Evolutionary conservation across 2,113 vertebrate species (phyloP).

Genomic region (Meleagris gallopavo): DNA sequence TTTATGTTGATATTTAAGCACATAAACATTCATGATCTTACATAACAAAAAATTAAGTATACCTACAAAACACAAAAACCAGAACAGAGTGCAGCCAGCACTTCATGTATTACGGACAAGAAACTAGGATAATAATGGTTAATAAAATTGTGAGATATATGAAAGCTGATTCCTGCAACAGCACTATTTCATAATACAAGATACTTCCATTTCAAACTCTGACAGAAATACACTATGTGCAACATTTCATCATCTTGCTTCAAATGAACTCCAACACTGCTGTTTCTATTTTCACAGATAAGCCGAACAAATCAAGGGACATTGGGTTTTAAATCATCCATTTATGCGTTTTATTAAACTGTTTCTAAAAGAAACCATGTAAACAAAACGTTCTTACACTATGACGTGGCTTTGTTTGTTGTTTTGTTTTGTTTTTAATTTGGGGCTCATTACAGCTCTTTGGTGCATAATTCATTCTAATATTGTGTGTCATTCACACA

Average conservation of each 20-base stretch:
- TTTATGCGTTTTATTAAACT: background rate
- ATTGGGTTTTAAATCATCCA: background rate
- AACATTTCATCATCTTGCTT: slow-evolving; percentile 27
- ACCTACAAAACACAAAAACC: slow-evolving; percentile 34
- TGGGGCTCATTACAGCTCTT: background rate
- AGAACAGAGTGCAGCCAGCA: background rate
- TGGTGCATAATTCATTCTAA: background rate
- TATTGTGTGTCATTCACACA: background rate
- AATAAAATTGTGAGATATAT: background rate
- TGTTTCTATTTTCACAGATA: slow-evolving; percentile 21
- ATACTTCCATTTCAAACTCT: slow-evolving; percentile 35
- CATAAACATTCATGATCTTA: slow-evolving; percentile 25
- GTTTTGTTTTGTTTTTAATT: background rate
- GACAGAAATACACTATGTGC: slow-evolving; percentile 29
- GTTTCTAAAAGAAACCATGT: background rate
- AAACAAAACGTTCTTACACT: slow-evolving; percentile 11
- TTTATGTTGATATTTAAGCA: slow-evolving; percentile 54
- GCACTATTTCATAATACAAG: slow-evolving; percentile 39
- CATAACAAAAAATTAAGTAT: slow-evolving; percentile 10
- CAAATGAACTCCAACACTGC: background rate
- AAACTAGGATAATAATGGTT: slow-evolving; percentile 16
- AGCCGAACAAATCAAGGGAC: slow-evolving; percentile 28
- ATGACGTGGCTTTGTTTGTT: too few relatives aligned
- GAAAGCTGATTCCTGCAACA: slow-evolving; percentile 33
- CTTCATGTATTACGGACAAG: background rate